Evolutionary conservation across 2,113 vertebrate genomes (phyloP), one percentile per base, ranked within the genome.

Genomic region (Chaetorhynchus papuensis): DNA sequence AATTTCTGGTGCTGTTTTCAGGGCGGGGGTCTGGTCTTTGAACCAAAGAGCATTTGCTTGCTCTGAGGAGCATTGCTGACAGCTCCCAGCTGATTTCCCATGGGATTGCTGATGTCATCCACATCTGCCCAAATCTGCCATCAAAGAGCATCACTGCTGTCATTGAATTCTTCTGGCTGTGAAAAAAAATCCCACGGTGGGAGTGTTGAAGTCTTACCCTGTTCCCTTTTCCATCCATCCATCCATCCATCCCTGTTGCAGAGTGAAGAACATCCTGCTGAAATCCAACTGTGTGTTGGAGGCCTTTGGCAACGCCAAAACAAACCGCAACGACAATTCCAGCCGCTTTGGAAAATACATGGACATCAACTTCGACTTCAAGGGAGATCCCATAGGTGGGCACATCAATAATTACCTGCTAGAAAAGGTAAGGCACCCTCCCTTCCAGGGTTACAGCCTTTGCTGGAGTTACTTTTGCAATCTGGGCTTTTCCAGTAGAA

Each of bases 301-400:
- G 97, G 99, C 99, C 87, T 99, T 99, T 59, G 99, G 99, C 63
- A 99, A 99, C 6, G 99, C 99, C 97, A 99, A 99, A 96, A 99
- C 99, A 63, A 99, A 99, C 97, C 99, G 99, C 59, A 99, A 99
- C 5, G 99, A 99, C 98, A 99, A 99, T 91, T 99, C 99, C 97
- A 99, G 99, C 97, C 98, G 99, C 41, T 99, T 99, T 72, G 99
- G 99, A 33, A 99, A 99, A 52, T 99, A 99, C 84, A 99, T 99
- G 99, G 99, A 99, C 96, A 99, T 99, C 98, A 99, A 99, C 97
- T 99, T 99, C 80, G 99, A 99, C 96, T 99, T 99, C 95, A 99
- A 99, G 92, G 99, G 99, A 9, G 99, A 99, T 83, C 99, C 99
- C 3, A 99, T 99, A 78, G 99, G 99, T 19, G 99, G 99, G 31